A percentile compares a stretch with the other conserved stretches of the same genome.
phyloP scores from a whole-genome alignment of 2,113 vertebrate species.

The Camelus bactrianus region DNA sequence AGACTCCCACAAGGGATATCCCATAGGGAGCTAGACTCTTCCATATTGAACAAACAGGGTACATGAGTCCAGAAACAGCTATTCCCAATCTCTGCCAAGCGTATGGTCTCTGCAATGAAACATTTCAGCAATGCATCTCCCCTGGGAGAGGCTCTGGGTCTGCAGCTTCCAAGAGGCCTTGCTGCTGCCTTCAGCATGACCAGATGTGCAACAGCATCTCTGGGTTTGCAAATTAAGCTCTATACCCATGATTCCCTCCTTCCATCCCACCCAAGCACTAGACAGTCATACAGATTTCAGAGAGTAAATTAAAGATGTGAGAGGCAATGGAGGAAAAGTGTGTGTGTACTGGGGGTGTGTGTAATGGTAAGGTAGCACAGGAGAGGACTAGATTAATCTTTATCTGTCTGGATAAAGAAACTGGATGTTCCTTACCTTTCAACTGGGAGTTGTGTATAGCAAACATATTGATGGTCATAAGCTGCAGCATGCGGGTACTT shows the following conservation, averaged over 20 bases:
- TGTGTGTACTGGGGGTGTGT: too few species aligned
- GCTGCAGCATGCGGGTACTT: slow-evolving; percentile 95
- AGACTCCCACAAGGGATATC: slow-evolving; percentile 82
- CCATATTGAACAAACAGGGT: slow-evolving; percentile 84
- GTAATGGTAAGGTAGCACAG: background rate
- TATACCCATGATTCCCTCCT: slow-evolving; percentile 67
- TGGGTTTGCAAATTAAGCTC: slow-evolving; percentile 65
- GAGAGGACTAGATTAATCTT: slow-evolving; percentile 29
- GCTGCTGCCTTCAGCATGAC: slow-evolving; percentile 66
- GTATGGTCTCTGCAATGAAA: slow-evolving; percentile 83
- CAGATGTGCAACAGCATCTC: slow-evolving; percentile 79
- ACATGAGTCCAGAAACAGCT: slow-evolving; percentile 83
- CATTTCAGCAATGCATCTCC: slow-evolving; percentile 83
- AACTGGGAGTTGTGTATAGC: slow-evolving; percentile 94
- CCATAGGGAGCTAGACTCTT: slow-evolving; percentile 83
- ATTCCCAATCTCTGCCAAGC: slow-evolving; percentile 81
- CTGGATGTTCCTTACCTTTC: slow-evolving; percentile 89
- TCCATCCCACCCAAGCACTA: slow-evolving; percentile 68
- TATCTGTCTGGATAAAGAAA: slow-evolving; percentile 66
- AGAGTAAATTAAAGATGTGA: slow-evolving; percentile 49
- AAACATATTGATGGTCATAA: slow-evolving; percentile 99
- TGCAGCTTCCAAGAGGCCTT: slow-evolving; percentile 75
- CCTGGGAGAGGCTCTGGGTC: slow-evolving; percentile 73
- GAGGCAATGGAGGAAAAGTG: background rate
- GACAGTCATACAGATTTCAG: slow-evolving; percentile 47